Evolutionary conservation across 2,113 vertebrate species (phyloP).

Genomic region (Pleuronectes platessa): DNA sequence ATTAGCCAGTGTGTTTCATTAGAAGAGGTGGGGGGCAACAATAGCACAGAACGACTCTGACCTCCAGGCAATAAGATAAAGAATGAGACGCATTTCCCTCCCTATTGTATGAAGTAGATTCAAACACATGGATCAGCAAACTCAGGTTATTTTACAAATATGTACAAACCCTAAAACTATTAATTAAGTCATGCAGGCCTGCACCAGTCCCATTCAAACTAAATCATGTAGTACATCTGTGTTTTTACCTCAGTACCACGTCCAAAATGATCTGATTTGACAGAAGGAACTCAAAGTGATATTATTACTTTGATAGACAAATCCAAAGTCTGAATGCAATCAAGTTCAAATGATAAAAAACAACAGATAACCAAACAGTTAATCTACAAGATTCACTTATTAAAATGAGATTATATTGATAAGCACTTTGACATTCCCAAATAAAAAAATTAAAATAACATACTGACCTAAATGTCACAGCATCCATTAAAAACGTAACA

Average conservation of each 20-base stretch:
- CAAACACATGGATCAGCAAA: slow-evolving; percentile 19
- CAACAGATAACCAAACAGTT: background rate
- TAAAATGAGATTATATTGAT: background rate
- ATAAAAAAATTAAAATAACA: no score
- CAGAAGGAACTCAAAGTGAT: background rate
- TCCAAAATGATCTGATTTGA: background rate
- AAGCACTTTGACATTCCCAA: no score
- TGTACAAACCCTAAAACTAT: background rate
- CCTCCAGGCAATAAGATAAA: background rate
- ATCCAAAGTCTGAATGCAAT: background rate
- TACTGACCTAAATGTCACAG: no score
- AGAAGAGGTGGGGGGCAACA: background rate
- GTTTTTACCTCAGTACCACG: background rate
- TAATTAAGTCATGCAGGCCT: slow-evolving; percentile 1
- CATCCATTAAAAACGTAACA: no score
- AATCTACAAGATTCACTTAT: background rate
- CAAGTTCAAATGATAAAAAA: background rate
- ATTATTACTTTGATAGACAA: background rate
- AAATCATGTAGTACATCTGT: background rate
- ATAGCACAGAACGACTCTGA: background rate
- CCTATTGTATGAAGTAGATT: background rate
- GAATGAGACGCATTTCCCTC: background rate
- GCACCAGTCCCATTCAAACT: background rate
- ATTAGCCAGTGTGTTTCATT: slow-evolving; percentile 28
- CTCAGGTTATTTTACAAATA: background rate